Conservation (phyloP, 2,888 invertebrate genomes). For the Gryllus longicercus region DNA sequence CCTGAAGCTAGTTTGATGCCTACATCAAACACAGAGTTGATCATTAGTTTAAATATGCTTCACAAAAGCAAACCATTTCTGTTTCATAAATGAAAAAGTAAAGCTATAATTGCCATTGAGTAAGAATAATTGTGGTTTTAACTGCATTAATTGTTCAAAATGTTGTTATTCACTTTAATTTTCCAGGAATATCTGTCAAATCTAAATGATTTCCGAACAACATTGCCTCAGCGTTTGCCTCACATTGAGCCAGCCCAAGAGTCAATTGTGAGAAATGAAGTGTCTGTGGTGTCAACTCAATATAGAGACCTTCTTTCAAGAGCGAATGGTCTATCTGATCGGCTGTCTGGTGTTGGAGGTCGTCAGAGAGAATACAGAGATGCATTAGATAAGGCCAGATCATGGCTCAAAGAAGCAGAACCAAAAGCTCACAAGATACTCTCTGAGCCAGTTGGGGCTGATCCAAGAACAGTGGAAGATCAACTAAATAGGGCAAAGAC, state of each 20-base stretch:
- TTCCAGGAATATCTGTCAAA: conserved; percentile 71
- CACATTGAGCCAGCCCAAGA: conserved; percentile 74
- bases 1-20: conserved; percentile 22
- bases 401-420: conserved; percentile 76
- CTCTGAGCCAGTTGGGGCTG: conserved; percentile 80
- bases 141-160: no score
- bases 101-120: no score
- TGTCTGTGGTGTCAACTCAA: conserved; percentile 70
- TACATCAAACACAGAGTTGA: no score
- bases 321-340: conserved; percentile 79
- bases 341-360: conserved; percentile 73
- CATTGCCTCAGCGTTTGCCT: conserved; percentile 75
- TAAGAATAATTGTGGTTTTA: no score
- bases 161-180: conserved; percentile 19
- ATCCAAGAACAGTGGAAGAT: conserved; percentile 81
- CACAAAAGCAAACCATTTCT: no score
- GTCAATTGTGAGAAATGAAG: conserved; percentile 72
- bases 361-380: conserved; percentile 75
- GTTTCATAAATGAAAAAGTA: no score
- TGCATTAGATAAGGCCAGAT: conserved; percentile 73
- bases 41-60: no score
- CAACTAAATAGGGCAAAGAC: conserved; percentile 80
- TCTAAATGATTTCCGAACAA: conserved; percentile 83
- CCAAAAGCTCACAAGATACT: conserved; percentile 72
- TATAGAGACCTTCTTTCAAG: conserved; percentile 79